Conservation (phyloP, 2,113 vertebrate genomes). For the Salminus brasiliensis region DNA sequence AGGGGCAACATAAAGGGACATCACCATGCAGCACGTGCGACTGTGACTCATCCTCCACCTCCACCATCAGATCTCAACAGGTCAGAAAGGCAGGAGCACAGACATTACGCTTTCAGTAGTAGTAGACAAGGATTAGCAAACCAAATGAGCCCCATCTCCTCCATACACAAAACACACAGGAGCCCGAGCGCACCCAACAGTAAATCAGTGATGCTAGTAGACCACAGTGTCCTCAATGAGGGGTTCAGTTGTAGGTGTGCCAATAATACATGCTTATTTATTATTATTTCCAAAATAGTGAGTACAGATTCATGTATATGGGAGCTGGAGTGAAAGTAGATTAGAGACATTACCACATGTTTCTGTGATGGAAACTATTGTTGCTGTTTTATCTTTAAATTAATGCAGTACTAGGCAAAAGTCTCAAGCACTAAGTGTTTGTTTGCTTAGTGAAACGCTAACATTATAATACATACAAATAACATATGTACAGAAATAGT, state of each 20-base stretch:
- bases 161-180: not conserved
- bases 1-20: slow-evolving; percentile 24
- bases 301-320: too few species aligned
- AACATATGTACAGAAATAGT: too few species aligned
- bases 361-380: too few species aligned
- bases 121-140: slow-evolving; percentile 29
- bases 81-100: slow-evolving; percentile 25
- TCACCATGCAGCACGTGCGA: not conserved
- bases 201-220: slow-evolving; percentile 41
- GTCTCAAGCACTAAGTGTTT: too few species aligned
- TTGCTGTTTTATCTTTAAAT: too few species aligned
- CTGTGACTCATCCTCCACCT: slow-evolving; percentile 12
- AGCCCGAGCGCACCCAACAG: not conserved
- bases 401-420: too few species aligned
- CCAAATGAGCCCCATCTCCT: slow-evolving; percentile 33
- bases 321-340: too few species aligned
- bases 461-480: too few species aligned
- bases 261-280: too few species aligned
- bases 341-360: too few species aligned
- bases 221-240: not conserved
- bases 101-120: not conserved
- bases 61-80: slow-evolving; percentile 36
- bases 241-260: not conserved
- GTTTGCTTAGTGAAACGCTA: too few species aligned
- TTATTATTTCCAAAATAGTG: too few species aligned